Conservation (phyloP, 2,888 invertebrate species). For the Eupithecia exiguata region DNA sequence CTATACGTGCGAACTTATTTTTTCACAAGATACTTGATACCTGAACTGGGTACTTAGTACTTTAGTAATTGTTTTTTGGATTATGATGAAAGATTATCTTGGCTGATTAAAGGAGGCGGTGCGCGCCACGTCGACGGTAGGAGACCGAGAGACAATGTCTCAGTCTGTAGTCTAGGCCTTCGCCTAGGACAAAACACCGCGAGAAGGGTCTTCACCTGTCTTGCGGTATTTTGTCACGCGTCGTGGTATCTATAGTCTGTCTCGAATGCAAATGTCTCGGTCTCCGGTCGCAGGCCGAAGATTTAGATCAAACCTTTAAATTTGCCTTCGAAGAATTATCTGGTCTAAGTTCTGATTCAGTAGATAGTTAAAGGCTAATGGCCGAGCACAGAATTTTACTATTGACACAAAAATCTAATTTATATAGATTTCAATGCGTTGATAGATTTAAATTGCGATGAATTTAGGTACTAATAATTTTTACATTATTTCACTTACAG, state of each 20-base stretch:
- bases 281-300: not conserved
- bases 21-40: too few species aligned
- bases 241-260: not conserved
- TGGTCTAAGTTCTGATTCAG: constrained; percentile 1
- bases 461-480: too few species aligned
- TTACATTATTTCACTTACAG: constrained; percentile 72
- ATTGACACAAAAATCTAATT: too few species aligned
- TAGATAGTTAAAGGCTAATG: not conserved
- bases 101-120: too few species aligned
- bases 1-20: too few species aligned
- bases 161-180: not conserved
- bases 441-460: too few species aligned
- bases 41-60: too few species aligned
- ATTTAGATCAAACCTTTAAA: not conserved
- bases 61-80: not conserved
- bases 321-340: not conserved
- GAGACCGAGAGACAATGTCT: not conserved
- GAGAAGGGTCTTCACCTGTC: not conserved
- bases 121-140: too few species aligned
- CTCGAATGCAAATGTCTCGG: not conserved
- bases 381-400: too few species aligned
- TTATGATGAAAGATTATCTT: not conserved
- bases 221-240: not conserved
- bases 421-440: too few species aligned
- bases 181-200: too few species aligned